Percentiles rank a stretch among this genome's conserved stretches.
These are phyloP conservation scores for Ifrita kowaldi DNA, from an alignment of 2,113 vertebrate species.

Conservation along the genomic window DNA sequence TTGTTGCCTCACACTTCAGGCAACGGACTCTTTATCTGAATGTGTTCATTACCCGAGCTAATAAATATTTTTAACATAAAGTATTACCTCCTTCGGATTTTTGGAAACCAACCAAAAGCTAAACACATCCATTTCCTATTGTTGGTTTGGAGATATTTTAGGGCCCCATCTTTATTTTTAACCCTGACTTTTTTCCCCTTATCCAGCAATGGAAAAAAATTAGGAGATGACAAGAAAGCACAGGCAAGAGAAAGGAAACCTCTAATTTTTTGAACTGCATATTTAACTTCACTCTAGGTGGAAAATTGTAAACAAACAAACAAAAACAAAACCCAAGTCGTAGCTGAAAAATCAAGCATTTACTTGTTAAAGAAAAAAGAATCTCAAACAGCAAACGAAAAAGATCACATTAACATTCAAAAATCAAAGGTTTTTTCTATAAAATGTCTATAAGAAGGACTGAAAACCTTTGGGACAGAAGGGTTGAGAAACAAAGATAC, in stretches of 20 bases:
- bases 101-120: constrained; percentile 31
- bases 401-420: not conserved
- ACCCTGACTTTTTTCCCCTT: not conserved
- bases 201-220: not conserved
- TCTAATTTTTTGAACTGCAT: not conserved
- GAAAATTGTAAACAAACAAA: not conserved
- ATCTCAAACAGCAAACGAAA: not conserved
- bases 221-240: not conserved
- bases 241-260: not conserved
- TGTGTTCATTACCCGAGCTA: not conserved
- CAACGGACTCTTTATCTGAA: not conserved
- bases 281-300: not conserved
- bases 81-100: not conserved
- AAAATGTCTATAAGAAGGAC: not conserved
- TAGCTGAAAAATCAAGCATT: not conserved
- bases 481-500: not conserved
- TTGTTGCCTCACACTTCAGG: not conserved
- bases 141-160: constrained; percentile 31
- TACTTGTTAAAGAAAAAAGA: not conserved
- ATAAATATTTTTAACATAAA: constrained; percentile 44
- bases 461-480: not conserved
- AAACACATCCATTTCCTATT: constrained; percentile 31
- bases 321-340: not conserved
- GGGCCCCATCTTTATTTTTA: constrained; percentile 32
- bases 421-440: not conserved